A percentile compares a stretch with the other conserved stretches of the same genome.
These are phyloP conservation scores for Chymomyza amoena DNA, from an alignment of 2,888 invertebrate species.

Conservation along the genomic window DNA sequence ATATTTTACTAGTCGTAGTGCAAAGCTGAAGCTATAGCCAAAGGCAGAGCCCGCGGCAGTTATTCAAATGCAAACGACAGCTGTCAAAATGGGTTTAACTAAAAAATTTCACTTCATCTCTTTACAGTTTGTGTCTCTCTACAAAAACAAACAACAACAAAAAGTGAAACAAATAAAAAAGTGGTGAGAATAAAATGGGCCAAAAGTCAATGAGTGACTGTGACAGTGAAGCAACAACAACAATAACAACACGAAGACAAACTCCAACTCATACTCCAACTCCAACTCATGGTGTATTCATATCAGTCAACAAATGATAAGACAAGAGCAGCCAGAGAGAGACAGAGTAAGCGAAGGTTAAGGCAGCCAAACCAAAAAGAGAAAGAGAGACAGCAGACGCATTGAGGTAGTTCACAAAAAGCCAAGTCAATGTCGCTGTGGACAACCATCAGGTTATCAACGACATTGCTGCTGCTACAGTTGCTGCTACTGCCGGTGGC, in stretches of 20 bases:
- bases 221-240: slow-evolving; percentile 18
- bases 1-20: no score
- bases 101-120: slow-evolving; percentile 53
- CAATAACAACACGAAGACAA: background rate
- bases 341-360: background rate
- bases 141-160: background rate
- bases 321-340: background rate
- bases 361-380: background rate
- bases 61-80: slow-evolving; percentile 74
- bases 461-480: slow-evolving; percentile 46
- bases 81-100: slow-evolving; percentile 64
- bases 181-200: slow-evolving; percentile 21
- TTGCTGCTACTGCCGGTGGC: slow-evolving; percentile 36
- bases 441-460: slow-evolving; percentile 47
- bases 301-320: slow-evolving; percentile 22
- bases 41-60: slow-evolving; percentile 48
- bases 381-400: background rate
- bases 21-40: slow-evolving; percentile 10
- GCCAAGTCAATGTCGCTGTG: slow-evolving; percentile 64
- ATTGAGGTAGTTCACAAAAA: slow-evolving; percentile 28
- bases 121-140: background rate
- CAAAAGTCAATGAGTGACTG: slow-evolving; percentile 45
- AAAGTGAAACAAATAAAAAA: background rate
- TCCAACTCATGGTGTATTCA: slow-evolving; percentile 26
- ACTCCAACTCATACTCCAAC: slow-evolving; percentile 9